These are phyloP conservation scores for Argentina silus DNA, from an alignment of 2,797 vertebrate genomes.

Conservation along the genomic window DNA sequence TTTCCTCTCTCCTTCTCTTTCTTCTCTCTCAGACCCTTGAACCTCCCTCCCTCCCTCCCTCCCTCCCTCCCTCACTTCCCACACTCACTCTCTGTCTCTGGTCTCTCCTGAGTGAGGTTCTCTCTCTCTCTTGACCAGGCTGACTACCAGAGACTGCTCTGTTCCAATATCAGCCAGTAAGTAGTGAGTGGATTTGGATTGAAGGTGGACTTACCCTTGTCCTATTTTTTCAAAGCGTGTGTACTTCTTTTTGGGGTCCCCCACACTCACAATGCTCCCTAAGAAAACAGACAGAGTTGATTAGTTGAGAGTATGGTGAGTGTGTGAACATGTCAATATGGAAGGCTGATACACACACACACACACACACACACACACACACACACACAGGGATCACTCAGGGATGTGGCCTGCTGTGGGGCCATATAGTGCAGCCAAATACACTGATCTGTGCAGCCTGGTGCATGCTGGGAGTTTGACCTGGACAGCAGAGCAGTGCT, in stretches of 20 bases:
- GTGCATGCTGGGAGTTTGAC: constrained; percentile 15
- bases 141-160: constrained; percentile 32
- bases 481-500: constrained; percentile 10
- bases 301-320: neutral
- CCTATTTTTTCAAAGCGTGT: constrained; percentile 96
- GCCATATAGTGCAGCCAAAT: neutral
- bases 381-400: neutral
- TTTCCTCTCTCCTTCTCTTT: constrained; percentile 57
- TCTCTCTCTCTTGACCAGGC: neutral
- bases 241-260: constrained; percentile 99
- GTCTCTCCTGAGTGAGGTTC: neutral
- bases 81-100: neutral
- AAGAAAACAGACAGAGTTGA: constrained; percentile 56
- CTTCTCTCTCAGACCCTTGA: constrained; percentile 41
- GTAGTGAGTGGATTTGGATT: constrained; percentile 11
- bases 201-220: constrained; percentile 87
- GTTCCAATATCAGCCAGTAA: constrained; percentile 34
- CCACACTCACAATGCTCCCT: constrained; percentile 98
- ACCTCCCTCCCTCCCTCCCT: constrained; percentile 26
- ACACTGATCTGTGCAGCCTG: neutral
- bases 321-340: constrained; percentile 10
- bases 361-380: neutral
- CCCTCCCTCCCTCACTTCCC: constrained; percentile 18
- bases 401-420: neutral
- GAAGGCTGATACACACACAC: constrained; percentile 22